Conservation (phyloP, 2,113 vertebrate species). For the Cnemophilus loriae region DNA sequence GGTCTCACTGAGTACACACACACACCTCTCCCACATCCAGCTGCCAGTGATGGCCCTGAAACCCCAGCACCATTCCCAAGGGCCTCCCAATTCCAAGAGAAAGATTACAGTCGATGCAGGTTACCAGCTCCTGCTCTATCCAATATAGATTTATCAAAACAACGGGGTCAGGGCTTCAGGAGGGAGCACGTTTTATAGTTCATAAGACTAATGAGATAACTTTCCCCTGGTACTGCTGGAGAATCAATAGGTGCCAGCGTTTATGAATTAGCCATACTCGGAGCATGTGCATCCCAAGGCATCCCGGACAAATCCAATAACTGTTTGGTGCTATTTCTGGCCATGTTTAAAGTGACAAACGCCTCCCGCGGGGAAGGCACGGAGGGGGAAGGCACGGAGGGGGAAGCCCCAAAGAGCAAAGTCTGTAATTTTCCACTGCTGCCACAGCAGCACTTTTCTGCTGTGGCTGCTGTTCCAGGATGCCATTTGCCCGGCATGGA, state of each 20-base stretch:
- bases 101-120: constrained; percentile 69
- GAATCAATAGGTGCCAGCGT: constrained; percentile 22
- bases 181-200: constrained; percentile 51
- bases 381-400: neutral
- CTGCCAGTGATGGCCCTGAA: neutral
- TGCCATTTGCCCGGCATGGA: rapidly evolving
- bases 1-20: rapidly evolving
- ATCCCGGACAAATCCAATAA: constrained; percentile 20
- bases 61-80: neutral
- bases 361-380: neutral
- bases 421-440: neutral
- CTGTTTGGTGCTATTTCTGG: neutral
- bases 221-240: neutral
- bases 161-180: constrained; percentile 46
- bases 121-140: constrained; percentile 66
- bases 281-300: neutral
- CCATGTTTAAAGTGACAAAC: neutral
- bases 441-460: neutral
- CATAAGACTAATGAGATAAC: constrained; percentile 70
- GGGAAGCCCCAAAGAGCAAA: constrained; percentile 26
- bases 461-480: neutral
- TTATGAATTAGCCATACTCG: constrained; percentile 23
- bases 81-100: constrained; percentile 56
- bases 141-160: constrained; percentile 75
- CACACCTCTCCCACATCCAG: neutral